Evolutionary conservation across 64 coral and sea anemone species (phyloP).

Genomic region (Pocillopora damicornis): DNA sequence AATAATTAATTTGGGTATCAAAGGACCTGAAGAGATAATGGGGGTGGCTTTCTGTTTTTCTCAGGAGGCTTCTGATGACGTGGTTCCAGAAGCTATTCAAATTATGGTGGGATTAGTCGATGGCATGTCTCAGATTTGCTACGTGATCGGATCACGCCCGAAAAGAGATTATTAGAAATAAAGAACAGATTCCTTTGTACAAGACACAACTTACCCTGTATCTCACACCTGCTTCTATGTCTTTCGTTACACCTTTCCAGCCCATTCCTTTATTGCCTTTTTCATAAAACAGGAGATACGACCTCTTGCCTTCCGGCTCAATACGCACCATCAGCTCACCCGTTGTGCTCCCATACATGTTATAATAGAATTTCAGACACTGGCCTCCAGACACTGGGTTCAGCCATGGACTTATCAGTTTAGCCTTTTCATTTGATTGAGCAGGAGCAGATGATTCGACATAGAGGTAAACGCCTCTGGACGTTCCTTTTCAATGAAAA

Average conservation of each 20-base stretch:
- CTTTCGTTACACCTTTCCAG: conserved; percentile 44
- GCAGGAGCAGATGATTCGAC: conserved; percentile 24
- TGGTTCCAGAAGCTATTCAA: no score
- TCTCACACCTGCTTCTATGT: conserved; percentile 9
- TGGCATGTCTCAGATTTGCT: no score
- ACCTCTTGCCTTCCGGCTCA: background rate
- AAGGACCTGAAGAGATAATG: no score
- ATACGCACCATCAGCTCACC: conserved; percentile 47
- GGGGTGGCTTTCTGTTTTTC: no score
- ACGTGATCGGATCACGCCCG: no score
- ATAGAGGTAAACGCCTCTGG: conserved; percentile 50
- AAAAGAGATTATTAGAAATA: no score
- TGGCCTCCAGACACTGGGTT: conserved; percentile 33
- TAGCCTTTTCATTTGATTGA: conserved; percentile 30
- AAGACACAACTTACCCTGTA: conserved; percentile 20
- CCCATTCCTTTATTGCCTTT: conserved; percentile 57
- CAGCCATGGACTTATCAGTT: conserved; percentile 41
- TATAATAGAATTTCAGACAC: conserved; percentile 71
- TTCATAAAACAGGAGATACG: conserved; percentile 41
- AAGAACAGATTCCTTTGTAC: background rate
- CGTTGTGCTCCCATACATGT: conserved; percentile 60
- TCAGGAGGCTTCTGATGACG: no score
- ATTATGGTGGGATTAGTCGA: no score
- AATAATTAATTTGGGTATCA: background rate
- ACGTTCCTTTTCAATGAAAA: background rate